A percentile compares a stretch with the other conserved stretches of the same genome.
Conservation (phyloP, 53 echinoderm and acorn worm species). For the Apostichopus leukothele region DNA sequence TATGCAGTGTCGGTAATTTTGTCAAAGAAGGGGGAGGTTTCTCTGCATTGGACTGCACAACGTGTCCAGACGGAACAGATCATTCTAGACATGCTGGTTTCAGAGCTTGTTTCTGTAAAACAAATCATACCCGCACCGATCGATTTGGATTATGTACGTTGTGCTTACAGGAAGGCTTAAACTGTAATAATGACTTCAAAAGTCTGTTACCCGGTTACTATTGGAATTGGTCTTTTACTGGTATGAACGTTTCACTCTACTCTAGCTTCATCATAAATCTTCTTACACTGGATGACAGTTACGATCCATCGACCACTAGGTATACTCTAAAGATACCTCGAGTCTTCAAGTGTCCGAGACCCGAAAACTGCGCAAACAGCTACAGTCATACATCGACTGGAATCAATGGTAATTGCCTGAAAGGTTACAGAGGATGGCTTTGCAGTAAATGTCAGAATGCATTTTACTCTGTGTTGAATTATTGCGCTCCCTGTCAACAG, state of each 20-base stretch:
- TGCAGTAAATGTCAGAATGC: slow-evolving; percentile 10
- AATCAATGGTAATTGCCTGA: slow-evolving; percentile 11
- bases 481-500: not conserved
- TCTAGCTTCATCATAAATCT: not conserved
- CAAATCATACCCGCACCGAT: not conserved
- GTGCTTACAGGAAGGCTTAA: not conserved
- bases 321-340: not conserved
- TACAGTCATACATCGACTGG: not conserved
- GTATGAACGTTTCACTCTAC: not conserved
- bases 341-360: not conserved
- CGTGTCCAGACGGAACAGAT: slow-evolving; percentile 20
- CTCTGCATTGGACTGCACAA: not conserved
- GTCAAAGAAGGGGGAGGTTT: not conserved
- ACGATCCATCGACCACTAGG: not conserved
- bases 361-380: not conserved
- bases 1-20: not conserved
- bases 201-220: not conserved
- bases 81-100: not conserved
- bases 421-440: slow-evolving; percentile 21
- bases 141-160: slow-evolving; percentile 1
- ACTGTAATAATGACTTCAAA: not conserved
- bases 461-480: not conserved
- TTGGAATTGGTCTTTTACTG: slow-evolving; percentile 26
- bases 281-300: not conserved
- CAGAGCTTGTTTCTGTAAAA: slow-evolving; percentile 26